Base-by-base conservation (phyloP, 1,140 invertebrate species). In the Drosophila sp. region DNA sequence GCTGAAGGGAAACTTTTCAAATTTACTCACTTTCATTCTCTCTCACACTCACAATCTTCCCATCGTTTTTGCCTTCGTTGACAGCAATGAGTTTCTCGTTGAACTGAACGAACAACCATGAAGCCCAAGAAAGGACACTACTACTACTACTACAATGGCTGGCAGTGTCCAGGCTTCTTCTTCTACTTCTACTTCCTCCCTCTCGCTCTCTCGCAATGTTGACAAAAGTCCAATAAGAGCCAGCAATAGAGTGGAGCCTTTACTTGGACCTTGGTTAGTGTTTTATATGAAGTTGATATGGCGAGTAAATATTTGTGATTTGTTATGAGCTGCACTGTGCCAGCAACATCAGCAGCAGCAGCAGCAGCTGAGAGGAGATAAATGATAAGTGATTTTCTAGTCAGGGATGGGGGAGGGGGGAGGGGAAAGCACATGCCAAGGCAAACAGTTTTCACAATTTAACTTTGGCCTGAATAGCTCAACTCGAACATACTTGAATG, bases 221-320 rank as follows among this genome's bases (percentile, higher is more conserved):
- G 83, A 87, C 85, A 86, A 79, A 86, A 86, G 83, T 82, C 83
- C 79, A 87, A 87, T 86, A 87, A 82, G 79, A 70, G 61, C 79
- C 79, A 75, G 72, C 60, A 72, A 63, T 35, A 72, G 69, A 64
- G 67, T 35, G 69, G 68, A 40, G 55, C 41, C 62, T 66, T 41
- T 17, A 17, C 50, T 17, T 57, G 61, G 76, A 67, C 79, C 60
- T 47, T 56, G 65, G 67, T 76, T 78, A 81, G 79, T 81, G 71
- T 76, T 82, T 73, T 86, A 87, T 83, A 84, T 80, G 70, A 89
- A 83, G 80, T 89, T 87, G 84, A 89, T 89, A 80, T 89, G 77
- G 77, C 84, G 80, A 84, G 84, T 84, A 89, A 89, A 89, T 89
- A 89, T 89, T 89, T 89, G 84, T 89, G 84, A 89, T 89, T 89